phyloP scores from a whole-genome alignment of 2,797 vertebrate genomes.

The Sebastes cheni region DNA sequence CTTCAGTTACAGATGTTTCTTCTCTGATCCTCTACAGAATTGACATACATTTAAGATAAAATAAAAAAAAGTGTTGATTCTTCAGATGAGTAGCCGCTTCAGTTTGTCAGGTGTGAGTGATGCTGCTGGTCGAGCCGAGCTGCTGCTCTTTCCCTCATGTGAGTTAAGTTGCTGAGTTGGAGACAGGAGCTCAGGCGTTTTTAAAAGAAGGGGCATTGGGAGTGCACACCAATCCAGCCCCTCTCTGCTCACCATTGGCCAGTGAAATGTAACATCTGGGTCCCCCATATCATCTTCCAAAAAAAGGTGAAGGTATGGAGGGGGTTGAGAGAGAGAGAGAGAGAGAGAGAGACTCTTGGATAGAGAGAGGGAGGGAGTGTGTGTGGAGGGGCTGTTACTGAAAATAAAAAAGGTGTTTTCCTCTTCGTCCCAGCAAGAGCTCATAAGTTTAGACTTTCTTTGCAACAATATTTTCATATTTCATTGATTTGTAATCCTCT shows the following conservation, averaged over 20 bases:
- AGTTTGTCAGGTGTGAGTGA: slow-evolving; percentile 63
- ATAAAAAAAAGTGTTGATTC: neutral
- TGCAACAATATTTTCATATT: slow-evolving; percentile 1
- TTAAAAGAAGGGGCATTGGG: slow-evolving; percentile 80
- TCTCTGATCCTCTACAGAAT: slow-evolving; percentile 28
- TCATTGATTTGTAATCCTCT: neutral
- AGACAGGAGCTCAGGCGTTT: slow-evolving; percentile 75
- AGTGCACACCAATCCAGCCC: slow-evolving; percentile 81
- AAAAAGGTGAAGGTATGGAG: slow-evolving; percentile 66
- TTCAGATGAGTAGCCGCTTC: neutral
- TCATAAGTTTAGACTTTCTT: slow-evolving; percentile 13
- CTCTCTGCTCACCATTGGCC: slow-evolving; percentile 83
- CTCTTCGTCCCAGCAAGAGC: slow-evolving; percentile 9
- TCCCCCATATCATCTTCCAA: slow-evolving; percentile 76
- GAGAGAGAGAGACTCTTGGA: neutral
- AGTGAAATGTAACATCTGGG: slow-evolving; percentile 77
- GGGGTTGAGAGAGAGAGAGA: slow-evolving; percentile 21
- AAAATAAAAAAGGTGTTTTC: slow-evolving; percentile 45
- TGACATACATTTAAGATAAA: neutral
- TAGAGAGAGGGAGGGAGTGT: neutral
- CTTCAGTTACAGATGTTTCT: neutral
- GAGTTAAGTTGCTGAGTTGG: slow-evolving; percentile 69
- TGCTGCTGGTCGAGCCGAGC: slow-evolving; percentile 38
- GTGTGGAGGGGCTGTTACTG: neutral
- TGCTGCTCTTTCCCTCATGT: slow-evolving; percentile 55